Base-by-base conservation (phyloP, 1,140 invertebrate species). In the Wasmannia auropunctata region DNA sequence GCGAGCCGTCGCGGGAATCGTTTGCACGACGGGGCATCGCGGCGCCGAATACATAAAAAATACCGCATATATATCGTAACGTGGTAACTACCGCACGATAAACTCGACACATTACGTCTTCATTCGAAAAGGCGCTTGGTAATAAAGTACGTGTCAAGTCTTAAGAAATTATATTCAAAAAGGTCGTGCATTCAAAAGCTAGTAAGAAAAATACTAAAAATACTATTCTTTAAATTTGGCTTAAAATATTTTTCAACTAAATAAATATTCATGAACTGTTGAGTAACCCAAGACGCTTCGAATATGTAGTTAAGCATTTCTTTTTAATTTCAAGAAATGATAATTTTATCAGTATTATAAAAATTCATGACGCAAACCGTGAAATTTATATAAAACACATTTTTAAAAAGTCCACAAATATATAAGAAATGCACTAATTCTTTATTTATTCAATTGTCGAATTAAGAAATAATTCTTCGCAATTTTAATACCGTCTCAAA, bases 41-140 rank as follows among this genome's bases (percentile, higher is more conserved):
- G 79, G 51, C 79, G 51, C 65, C 65, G 65, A 81, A 70, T 81
- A 80, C 16, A 80, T 80, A 70, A 81, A 70, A 81, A 81, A 43
- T 51, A 25, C n/a, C 51, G 25, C 65, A 25, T 37, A 67, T 56
- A 80, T 40, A 70, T 70, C 25, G 62, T 31, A 34, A 80, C 31
- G 37, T 28, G 62, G 6, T 69, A 40, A 40, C 77, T 80, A 40
- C 40, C 67, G 79, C 79, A 43, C 49, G 49, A 54, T 72, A 72
- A 56, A 80, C 60, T 51, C 62, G 34, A 70, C 34, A 74, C 37
- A n/a, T 72, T 83, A 83, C 37, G 14, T 25, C 63, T 80, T 80
- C 19, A 80, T 80, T 28, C 5, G 7, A 51, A 28, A 7, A n/a
- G n/a, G n/a, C n/a, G 46, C 31, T 65, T 16, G 31, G 7, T 34